These are phyloP conservation scores for Pyxicephalus adspersus DNA, from an alignment of 2,113 vertebrate species.

Conservation along the genomic window DNA sequence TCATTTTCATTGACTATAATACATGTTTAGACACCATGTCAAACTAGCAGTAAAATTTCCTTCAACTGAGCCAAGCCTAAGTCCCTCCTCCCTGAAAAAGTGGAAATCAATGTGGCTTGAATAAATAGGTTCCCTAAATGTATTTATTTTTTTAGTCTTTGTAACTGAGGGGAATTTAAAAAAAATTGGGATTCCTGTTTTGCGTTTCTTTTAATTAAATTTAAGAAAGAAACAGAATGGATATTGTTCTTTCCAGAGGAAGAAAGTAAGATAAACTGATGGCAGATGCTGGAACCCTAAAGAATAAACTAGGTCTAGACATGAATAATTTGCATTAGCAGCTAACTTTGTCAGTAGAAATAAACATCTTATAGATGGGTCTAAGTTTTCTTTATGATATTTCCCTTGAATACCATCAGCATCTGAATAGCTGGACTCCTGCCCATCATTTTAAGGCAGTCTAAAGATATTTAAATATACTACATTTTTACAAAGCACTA, in stretches of 20 bases:
- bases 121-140: slow-evolving; percentile 68
- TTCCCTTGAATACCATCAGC: slow-evolving; percentile 21
- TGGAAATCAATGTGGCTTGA: slow-evolving; percentile 72
- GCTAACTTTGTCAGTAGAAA: slow-evolving; percentile 21
- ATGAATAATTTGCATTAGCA: slow-evolving; percentile 50
- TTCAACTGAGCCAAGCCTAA: slow-evolving; percentile 60
- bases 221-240: slow-evolving; percentile 59
- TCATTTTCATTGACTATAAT: slow-evolving; percentile 64
- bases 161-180: slow-evolving; percentile 55
- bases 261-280: slow-evolving; percentile 8
- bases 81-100: slow-evolving; percentile 57
- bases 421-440: slow-evolving; percentile 3
- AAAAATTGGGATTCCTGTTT: slow-evolving; percentile 49
- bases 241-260: slow-evolving; percentile 54
- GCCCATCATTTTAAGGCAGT: slow-evolving; percentile 2
- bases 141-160: slow-evolving; percentile 69
- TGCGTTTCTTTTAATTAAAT: slow-evolving; percentile 59
- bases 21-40: slow-evolving; percentile 69
- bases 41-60: slow-evolving; percentile 67
- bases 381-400: slow-evolving; percentile 30
- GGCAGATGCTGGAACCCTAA: slow-evolving; percentile 5
- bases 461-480: no score
- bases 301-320: slow-evolving; percentile 46
- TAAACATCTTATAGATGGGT: slow-evolving; percentile 50
- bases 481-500: no score